phyloP scores from a whole-genome alignment of 2,113 vertebrate genomes.

The Lycaon pictus region DNA sequence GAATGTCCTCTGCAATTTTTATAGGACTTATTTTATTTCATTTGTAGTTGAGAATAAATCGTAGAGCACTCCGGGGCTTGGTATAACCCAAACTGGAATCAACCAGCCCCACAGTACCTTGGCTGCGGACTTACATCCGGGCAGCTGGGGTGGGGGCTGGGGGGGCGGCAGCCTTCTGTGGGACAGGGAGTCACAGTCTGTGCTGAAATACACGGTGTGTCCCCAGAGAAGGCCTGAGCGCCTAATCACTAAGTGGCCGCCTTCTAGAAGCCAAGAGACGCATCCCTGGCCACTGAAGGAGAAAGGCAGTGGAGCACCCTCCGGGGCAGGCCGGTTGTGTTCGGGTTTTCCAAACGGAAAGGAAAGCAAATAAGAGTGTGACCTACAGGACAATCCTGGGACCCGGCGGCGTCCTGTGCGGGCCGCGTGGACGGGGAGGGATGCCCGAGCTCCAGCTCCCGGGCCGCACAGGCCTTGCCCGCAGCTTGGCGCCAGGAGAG shows the following conservation, averaged over 20 bases:
- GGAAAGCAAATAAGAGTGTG: background rate
- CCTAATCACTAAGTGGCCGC: background rate
- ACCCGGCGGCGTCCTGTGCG: background rate
- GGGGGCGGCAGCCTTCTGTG: background rate
- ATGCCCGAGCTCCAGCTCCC: no score
- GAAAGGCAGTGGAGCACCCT: background rate
- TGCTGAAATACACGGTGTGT: background rate
- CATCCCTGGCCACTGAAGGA: background rate
- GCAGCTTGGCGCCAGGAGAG: no score
- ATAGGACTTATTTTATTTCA: background rate
- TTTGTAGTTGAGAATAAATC: conserved; percentile 41
- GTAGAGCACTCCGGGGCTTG: background rate
- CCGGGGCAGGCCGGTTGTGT: background rate
- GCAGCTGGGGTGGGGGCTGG: background rate
- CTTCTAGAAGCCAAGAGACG: background rate
- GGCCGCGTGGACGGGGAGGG: no score
- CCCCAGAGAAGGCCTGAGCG: background rate
- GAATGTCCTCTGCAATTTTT: background rate
- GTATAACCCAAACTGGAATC: conserved; percentile 56
- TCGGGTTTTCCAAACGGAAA: background rate
- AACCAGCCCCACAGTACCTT: background rate
- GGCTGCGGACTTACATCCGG: background rate
- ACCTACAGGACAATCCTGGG: background rate
- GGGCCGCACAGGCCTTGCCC: no score
- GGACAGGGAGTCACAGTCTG: background rate